Conservation (phyloP, 2,113 vertebrate genomes). For the Galeopterus variegatus region DNA sequence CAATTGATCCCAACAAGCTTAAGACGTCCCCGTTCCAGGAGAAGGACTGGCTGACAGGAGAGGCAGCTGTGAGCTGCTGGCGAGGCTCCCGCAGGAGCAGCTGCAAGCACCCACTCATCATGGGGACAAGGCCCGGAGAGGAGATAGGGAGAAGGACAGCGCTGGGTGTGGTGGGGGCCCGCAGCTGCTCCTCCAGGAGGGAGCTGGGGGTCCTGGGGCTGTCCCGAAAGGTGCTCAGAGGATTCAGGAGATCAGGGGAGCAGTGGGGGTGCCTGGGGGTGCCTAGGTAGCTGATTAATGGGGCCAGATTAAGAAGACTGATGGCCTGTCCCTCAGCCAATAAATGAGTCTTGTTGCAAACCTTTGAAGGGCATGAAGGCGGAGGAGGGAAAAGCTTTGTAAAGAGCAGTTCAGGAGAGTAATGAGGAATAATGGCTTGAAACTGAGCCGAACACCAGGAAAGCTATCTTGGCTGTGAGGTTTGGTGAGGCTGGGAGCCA, state of each 20-base stretch:
- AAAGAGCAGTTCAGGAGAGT: neutral
- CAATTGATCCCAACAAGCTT: slow-evolving; percentile 67
- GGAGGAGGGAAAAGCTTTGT: neutral
- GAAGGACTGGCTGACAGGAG: slow-evolving; percentile 60
- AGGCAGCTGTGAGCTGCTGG: neutral
- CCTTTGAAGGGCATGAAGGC: accelerated
- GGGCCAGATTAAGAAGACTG: slow-evolving; percentile 65
- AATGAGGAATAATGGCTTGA: slow-evolving; percentile 4
- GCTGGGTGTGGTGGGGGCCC: neutral
- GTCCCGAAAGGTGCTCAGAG: neutral
- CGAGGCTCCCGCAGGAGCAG: neutral
- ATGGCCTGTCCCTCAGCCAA: neutral
- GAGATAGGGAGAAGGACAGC: neutral
- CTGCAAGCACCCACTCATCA: neutral
- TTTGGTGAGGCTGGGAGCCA: neutral
- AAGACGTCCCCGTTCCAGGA: neutral
- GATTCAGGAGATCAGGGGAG: neutral
- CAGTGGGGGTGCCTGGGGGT: neutral
- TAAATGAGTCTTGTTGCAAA: neutral
- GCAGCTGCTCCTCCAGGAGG: neutral
- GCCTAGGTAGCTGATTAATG: slow-evolving; percentile 42
- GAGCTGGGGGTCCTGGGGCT: neutral
- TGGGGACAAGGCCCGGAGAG: accelerated
- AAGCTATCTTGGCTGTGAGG: neutral
- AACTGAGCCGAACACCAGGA: neutral